Evolutionary conservation across 2,888 invertebrate species (phyloP).

Genomic region (Argyresthia goedartella): DNA sequence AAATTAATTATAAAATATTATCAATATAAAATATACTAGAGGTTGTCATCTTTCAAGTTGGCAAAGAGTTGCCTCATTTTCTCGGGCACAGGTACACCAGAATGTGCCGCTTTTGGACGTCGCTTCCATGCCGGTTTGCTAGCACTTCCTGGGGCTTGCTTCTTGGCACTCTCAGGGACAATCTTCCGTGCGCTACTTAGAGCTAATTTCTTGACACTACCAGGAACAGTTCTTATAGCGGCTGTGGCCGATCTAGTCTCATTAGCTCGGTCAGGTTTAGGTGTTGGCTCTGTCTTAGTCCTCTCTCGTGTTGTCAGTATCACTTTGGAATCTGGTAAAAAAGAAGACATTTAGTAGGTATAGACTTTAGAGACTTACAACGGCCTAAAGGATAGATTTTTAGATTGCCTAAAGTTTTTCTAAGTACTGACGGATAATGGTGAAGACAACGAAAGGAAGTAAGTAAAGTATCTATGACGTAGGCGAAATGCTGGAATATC

Average conservation of each 20-base stretch:
- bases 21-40: too few relatives aligned
- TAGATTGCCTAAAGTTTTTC: too few relatives aligned
- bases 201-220: too few relatives aligned
- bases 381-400: not conserved
- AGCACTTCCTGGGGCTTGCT: slow-evolving; percentile 38
- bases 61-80: slow-evolving; percentile 44
- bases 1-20: too few relatives aligned
- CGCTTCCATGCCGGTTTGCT: slow-evolving; percentile 36
- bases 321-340: not conserved
- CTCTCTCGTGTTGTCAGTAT: not conserved
- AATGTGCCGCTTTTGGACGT: slow-evolving; percentile 49
- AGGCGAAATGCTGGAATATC: not conserved
- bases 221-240: too few relatives aligned
- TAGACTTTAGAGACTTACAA: not conserved
- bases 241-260: slow-evolving; percentile 27
- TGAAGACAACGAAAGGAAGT: not conserved
- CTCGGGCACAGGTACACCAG: slow-evolving; percentile 54
- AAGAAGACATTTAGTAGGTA: not conserved
- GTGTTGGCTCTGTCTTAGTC: slow-evolving; percentile 21
- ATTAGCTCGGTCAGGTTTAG: slow-evolving; percentile 26
- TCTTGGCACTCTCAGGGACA: slow-evolving; percentile 30
- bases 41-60: slow-evolving; percentile 25
- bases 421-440: not conserved
- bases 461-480: not conserved
- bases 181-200: too few relatives aligned